These are phyloP conservation scores for Drosophila navojoa DNA, from an alignment of 1,140 invertebrate genomes.

Conservation along the genomic window DNA sequence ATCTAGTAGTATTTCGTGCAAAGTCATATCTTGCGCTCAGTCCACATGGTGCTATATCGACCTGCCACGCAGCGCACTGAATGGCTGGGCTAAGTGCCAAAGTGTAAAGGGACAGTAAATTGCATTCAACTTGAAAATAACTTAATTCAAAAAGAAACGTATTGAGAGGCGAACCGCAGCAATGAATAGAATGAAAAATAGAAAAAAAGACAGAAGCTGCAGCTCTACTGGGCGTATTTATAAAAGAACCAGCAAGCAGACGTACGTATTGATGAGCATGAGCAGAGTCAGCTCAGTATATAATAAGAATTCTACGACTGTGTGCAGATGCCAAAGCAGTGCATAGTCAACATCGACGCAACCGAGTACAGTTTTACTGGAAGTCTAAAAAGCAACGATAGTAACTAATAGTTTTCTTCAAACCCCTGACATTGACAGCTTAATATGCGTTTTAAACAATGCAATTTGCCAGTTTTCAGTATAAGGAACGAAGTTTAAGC, in stretches of 20 bases:
- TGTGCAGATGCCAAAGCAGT: too few species aligned
- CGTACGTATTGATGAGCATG: constrained; percentile 12
- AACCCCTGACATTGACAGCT: constrained; percentile 1
- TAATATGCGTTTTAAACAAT: background rate
- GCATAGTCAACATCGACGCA: too few species aligned
- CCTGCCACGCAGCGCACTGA: background rate
- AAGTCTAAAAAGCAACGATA: too few species aligned
- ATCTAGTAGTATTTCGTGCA: too few species aligned
- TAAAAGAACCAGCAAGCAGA: background rate
- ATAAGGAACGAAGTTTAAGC: background rate
- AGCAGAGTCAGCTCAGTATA: background rate
- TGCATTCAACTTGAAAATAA: constrained; percentile 68
- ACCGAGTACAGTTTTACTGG: too few species aligned
- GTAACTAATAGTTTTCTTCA: background rate
- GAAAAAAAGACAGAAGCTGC: constrained; percentile 1
- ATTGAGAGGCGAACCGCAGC: constrained; percentile 51
- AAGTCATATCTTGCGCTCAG: too few species aligned
- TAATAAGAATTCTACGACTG: too few species aligned
- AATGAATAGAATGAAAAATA: constrained; percentile 7
- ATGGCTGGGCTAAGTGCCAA: constrained; percentile 50
- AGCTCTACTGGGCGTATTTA: background rate
- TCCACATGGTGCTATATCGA: background rate
- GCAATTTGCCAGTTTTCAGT: background rate
- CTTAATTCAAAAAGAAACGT: constrained; percentile 66
- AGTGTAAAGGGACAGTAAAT: constrained; percentile 70